phyloP scores from a whole-genome alignment of 1,140 invertebrate species.

The Lepidotrigona ventralis region DNA sequence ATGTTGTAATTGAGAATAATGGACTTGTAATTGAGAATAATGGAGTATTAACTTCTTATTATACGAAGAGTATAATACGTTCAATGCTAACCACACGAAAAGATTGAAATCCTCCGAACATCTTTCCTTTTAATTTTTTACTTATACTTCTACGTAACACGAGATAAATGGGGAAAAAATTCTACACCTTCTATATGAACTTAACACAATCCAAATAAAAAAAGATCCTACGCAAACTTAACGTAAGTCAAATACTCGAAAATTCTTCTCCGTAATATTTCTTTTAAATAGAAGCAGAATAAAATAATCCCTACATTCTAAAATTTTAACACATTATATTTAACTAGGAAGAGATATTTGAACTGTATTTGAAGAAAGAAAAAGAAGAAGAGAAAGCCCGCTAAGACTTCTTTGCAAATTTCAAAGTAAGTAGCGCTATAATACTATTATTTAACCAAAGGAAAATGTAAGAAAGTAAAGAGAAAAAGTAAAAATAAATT shows the following conservation, averaged over 20 bases:
- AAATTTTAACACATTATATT: neutral
- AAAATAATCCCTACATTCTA: neutral
- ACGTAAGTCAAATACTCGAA: neutral
- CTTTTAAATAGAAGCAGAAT: neutral
- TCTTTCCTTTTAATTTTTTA: neutral
- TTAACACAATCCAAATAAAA: neutral
- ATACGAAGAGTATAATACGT: neutral
- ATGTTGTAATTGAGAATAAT: neutral
- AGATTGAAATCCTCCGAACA: neutral
- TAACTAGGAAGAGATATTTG: too few species aligned
- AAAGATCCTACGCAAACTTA: neutral
- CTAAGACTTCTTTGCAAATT: too few species aligned
- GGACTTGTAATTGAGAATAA: neutral
- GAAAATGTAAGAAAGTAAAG: neutral
- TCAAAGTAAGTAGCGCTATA: neutral
- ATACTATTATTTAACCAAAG: neutral
- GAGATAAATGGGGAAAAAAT: neutral
- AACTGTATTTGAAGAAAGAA: too few species aligned
- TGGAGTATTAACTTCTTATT: neutral
- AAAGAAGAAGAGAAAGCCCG: too few species aligned
- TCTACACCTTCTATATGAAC: neutral
- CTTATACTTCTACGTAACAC: neutral
- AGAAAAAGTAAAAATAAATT: neutral
- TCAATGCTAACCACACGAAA: neutral
- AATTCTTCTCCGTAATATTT: neutral